Base-by-base conservation (phyloP, 2,888 invertebrate genomes). In the Drosophila niveifrons region DNA sequence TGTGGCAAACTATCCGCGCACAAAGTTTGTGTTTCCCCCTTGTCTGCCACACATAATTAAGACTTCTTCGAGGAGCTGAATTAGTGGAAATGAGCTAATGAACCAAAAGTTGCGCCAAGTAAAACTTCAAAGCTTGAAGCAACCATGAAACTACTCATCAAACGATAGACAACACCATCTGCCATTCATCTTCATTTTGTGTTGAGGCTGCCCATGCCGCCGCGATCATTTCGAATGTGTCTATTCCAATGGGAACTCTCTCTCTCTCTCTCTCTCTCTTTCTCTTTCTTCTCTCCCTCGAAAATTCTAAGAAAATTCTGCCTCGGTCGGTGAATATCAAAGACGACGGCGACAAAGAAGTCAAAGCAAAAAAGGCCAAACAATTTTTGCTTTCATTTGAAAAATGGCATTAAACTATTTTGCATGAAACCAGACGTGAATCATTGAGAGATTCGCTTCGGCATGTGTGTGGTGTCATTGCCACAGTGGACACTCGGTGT, bases 111-210 rank as follows among this genome's bases (percentile, higher is more conserved):
- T 82, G 70, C 62, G 75, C 76, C 62, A 23, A 63, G 44, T 51
- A 51, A 64, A 83, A 77, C 79, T 89, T 81, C 77, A 89, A 83
- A 87, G 79, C 73, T 68, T 23, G 31, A 43, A 50, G 48, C 48
- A 64, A 63, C 29, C 48, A 47, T 43, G 53, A 48, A 68, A 44
- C 57, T 47, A 47, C 46, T 47, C 57, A 57, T 57, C 46, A 44
- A 57, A 57, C 46, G 50, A 62, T 56, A 56, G 63, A 31, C 15
- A 34, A n/a, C 47, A 64, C 9, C 76, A 64, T 82, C 75, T 88
- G 86, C 67, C 83, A 85, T 85, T 88, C 82, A 73, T 83, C 82
- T 85, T 88, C 82, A 82, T 83, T 78, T 78, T 73, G 62, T 34
- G 46, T 63, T 52, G 56, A 51, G n/a, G 11, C 11, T n/a, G 55